These are phyloP conservation scores for Schizaphis graminum DNA, from an alignment of 2,888 invertebrate genomes.

Conservation along the genomic window DNA sequence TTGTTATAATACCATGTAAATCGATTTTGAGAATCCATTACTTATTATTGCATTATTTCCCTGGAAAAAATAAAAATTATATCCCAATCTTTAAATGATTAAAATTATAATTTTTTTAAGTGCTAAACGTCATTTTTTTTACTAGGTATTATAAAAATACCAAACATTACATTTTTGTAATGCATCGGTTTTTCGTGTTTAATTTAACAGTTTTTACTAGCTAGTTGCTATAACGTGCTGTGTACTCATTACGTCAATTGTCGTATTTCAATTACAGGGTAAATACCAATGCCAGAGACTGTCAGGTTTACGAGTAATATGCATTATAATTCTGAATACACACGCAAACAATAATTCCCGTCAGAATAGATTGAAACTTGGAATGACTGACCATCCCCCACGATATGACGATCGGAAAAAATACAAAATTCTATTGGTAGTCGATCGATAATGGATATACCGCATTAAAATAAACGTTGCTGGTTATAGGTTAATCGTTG, in stretches of 20 bases:
- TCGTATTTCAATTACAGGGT: constrained; percentile 39
- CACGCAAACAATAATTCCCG: not conserved
- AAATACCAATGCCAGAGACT: constrained; percentile 1
- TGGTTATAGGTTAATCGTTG: not conserved
- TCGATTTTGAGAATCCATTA: not conserved
- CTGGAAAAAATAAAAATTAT: not conserved
- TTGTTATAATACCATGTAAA: not conserved
- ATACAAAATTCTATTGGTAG: not conserved
- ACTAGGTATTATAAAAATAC: not conserved
- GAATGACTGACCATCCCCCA: not conserved
- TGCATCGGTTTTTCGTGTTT: not conserved
- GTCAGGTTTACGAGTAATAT: not conserved
- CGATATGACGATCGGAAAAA: not conserved
- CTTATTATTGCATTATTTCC: not conserved
- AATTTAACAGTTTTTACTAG: not conserved
- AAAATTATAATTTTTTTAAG: not conserved
- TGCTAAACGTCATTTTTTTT: not conserved
- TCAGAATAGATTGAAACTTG: not conserved
- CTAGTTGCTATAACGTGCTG: not conserved
- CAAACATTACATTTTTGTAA: not conserved
- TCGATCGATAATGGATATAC: not conserved
- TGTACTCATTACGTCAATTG: constrained; percentile 30
- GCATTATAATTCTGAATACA: not conserved
- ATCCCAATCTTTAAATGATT: not conserved
- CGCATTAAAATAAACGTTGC: not conserved